Evolutionary conservation across 2,888 invertebrate genomes (phyloP), one percentile per base, ranked within the genome.

Genomic region (Philonicus albiceps): DNA sequence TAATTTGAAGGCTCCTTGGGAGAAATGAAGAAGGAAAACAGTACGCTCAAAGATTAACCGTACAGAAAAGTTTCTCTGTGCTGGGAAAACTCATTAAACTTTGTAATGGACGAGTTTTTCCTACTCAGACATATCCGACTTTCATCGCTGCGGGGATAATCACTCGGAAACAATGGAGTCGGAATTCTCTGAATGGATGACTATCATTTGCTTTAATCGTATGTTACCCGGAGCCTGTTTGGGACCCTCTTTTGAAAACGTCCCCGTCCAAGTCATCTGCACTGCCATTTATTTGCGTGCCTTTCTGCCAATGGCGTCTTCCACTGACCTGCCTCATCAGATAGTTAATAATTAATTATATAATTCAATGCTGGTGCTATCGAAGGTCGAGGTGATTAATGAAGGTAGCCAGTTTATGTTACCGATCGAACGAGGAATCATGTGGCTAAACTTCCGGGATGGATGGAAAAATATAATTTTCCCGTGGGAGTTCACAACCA

Each of bases 51-150:
- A 78, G 78, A 43, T 78, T 78, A 78, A 49, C n/a, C 49, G 43
- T 49, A 37, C 64, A 64, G 27, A 78, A 78, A 78, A 43, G 16
- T 49, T 78, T 5, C 13, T 49, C 30, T 22, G 64, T 49, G 22
- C 78, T 13, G 64, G 78, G n/a, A 49, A 78, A 78, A 78, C 78
- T 78, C 78, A 78, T 78, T 78, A 78, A 78, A 78, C 78, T 78
- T 78, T 78, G 16, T 78, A 78, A 78, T 78, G 78, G 78, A 43
- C 78, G 49, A 43, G 22, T 43, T 78, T 78, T 78, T 78, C 30
- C 49, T 49, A 6, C 49, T 49, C 49, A 27, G 11, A 19, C 49
- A 78, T n/a, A 78, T 78, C 40, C 22, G 22, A 34, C 37, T 76
- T 76, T 76, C 76, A 76, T 34, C 76, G 37, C 22, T 76, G 22